Conservation (phyloP, 2,113 vertebrate species). For the human region DNA sequence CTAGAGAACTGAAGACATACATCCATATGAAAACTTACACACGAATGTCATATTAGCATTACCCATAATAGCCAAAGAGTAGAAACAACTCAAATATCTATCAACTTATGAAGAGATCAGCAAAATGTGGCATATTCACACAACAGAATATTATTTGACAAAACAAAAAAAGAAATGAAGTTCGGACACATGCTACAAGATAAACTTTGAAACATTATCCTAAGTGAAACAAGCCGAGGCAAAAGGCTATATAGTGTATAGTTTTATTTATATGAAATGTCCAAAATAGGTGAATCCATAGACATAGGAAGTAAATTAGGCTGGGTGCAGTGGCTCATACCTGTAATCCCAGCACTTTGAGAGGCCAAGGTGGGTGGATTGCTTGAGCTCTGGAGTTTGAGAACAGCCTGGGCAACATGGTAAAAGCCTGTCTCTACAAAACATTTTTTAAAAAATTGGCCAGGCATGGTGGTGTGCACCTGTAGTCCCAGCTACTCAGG, state of each 20-base stretch:
- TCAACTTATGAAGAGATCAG: not conserved
- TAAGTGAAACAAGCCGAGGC: not conserved
- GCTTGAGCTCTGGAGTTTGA: too few species aligned
- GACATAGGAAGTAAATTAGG: not conserved
- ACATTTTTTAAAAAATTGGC: too few species aligned
- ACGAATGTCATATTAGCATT: not conserved
- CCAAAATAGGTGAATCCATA: not conserved
- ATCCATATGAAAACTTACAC: not conserved
- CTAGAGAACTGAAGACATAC: not conserved
- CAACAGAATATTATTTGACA: not conserved
- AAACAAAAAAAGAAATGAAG: conserved; percentile 22
- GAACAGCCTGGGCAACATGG: too few species aligned
- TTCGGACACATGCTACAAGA: not conserved
- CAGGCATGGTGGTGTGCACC: too few species aligned
- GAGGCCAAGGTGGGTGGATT: too few species aligned
- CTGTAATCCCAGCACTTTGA: too few species aligned
- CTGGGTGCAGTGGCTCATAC: too few species aligned
- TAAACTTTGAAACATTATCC: not conserved
- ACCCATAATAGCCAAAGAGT: not conserved
- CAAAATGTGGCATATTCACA: not conserved
- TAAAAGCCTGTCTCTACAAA: too few species aligned
- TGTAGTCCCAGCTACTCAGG: too few species aligned
- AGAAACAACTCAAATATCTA: not conserved
- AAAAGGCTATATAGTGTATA: not conserved
- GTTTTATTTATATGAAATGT: not conserved